phyloP scores from a whole-genome alignment of 2,113 vertebrate species.

The Lasiurus cinereus region DNA sequence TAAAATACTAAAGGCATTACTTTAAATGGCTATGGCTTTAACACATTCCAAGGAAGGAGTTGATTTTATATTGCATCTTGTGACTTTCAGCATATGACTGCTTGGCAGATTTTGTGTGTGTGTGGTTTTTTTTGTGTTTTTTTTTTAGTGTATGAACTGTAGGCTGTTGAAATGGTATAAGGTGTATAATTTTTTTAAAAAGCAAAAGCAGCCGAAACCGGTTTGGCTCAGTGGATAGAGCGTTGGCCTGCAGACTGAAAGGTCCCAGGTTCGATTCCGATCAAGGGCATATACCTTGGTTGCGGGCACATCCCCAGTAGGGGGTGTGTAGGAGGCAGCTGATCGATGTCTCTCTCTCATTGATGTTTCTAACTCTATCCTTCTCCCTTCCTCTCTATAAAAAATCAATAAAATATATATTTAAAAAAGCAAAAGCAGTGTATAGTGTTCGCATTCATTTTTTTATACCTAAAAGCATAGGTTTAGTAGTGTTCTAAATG shows the following conservation, averaged over 20 bases:
- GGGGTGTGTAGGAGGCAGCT: too few relatives aligned
- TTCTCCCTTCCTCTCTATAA: too few relatives aligned
- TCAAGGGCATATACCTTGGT: too few relatives aligned
- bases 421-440: background rate
- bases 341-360: too few relatives aligned
- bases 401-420: too few relatives aligned
- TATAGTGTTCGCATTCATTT: slow-evolving; percentile 2
- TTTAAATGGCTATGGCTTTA: background rate
- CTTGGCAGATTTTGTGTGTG: background rate
- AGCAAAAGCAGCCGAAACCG: background rate
- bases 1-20: background rate
- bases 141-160: background rate
- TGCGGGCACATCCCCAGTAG: too few relatives aligned
- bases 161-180: background rate
- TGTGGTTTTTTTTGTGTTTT: background rate
- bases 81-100: background rate
- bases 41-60: background rate
- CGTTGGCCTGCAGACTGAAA: too few relatives aligned
- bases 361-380: too few relatives aligned
- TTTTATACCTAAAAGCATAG: slow-evolving; percentile 18
- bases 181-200: background rate
- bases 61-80: slow-evolving; percentile 50
- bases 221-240: too few relatives aligned
- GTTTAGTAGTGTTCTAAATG: background rate
- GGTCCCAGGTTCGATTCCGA: too few relatives aligned